Conservation (phyloP, 2,113 vertebrate species). For the Ranitomeya variabilis region DNA sequence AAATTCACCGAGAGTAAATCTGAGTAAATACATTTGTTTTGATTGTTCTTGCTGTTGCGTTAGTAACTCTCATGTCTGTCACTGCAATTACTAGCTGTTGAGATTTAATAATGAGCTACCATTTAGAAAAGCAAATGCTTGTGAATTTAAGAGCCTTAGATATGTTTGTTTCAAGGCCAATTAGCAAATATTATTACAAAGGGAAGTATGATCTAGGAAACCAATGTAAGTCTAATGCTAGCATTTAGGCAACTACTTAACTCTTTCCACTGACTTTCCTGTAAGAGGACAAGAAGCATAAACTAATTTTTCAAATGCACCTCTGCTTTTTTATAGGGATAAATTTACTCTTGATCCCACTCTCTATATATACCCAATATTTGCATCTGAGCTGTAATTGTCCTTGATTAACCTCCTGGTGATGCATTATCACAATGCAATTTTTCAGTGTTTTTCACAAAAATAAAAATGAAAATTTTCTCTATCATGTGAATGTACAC, state of each 20-base stretch:
- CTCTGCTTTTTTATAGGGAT: background rate
- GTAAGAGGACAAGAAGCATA: background rate
- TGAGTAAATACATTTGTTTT: constrained; percentile 64
- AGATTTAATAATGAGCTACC: constrained; percentile 60
- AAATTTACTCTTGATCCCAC: background rate
- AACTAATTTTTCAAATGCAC: background rate
- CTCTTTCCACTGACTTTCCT: background rate
- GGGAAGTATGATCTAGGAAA: constrained; percentile 53
- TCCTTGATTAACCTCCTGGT: too few relatives aligned
- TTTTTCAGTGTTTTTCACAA: too few relatives aligned
- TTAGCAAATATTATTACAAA: constrained; percentile 56
- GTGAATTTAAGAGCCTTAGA: background rate
- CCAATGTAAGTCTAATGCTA: background rate
- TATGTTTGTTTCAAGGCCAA: constrained; percentile 17
- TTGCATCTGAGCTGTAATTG: too few relatives aligned
- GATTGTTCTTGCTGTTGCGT: constrained; percentile 61
- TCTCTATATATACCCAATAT: too few relatives aligned
- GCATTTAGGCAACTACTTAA: constrained; percentile 24
- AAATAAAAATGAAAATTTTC: too few relatives aligned
- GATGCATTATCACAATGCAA: too few relatives aligned
- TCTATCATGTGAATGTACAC: too few relatives aligned
- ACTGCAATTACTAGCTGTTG: constrained; percentile 62
- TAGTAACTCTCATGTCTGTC: constrained; percentile 57
- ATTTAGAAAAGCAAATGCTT: constrained; percentile 59
- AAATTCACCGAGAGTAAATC: constrained; percentile 66